phyloP scores from a whole-genome alignment of 2,797 vertebrate genomes.

The Cichlasoma orientale region DNA sequence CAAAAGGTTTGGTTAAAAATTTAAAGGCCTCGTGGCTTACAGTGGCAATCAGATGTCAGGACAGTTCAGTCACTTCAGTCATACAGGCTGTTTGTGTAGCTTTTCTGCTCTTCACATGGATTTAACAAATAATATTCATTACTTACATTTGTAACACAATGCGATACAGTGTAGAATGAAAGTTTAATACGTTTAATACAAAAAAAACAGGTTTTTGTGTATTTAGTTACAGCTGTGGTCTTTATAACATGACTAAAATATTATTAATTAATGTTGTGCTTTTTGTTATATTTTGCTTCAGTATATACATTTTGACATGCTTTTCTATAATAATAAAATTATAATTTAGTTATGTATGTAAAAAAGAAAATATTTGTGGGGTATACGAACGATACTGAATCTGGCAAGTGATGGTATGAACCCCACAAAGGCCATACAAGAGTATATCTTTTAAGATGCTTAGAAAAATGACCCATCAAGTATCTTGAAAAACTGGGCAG shows the following conservation, averaged over 20 bases:
- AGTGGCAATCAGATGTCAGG: constrained; percentile 74
- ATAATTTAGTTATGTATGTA: neutral
- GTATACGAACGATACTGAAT: neutral
- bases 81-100: constrained; percentile 21
- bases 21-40: constrained; percentile 81
- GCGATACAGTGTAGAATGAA: neutral
- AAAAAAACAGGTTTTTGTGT: neutral
- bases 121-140: constrained; percentile 9
- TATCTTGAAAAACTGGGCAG: neutral
- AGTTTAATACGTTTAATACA: neutral
- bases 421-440: neutral
- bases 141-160: constrained; percentile 19
- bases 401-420: neutral
- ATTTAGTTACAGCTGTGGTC: neutral
- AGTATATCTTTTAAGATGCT: neutral
- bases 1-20: constrained; percentile 89
- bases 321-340: neutral
- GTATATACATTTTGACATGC: neutral
- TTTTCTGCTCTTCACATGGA: constrained; percentile 6
- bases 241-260: neutral
- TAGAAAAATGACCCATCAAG: neutral
- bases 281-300: neutral
- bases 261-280: neutral
- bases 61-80: constrained; percentile 60
- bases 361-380: neutral